Base-by-base conservation (phyloP, 2,888 invertebrate genomes). In the Cyclophora punctaria region DNA sequence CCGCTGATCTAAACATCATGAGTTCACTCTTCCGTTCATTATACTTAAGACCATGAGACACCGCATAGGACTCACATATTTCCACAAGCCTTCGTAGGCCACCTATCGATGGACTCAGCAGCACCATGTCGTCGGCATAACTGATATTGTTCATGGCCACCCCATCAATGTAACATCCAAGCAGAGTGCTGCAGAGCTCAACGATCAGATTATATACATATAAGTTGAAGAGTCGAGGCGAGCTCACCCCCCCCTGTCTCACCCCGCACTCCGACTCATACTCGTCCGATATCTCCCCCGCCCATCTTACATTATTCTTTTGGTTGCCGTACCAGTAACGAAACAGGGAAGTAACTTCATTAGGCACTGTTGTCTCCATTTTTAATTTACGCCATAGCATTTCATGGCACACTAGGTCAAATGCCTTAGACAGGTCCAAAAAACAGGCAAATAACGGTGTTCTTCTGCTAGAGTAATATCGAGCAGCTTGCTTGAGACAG, bases 241-340 rank as follows among this genome's bases (percentile, higher is more conserved):
- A 54, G 33, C 45, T 49, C 35, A 51, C 42, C 40, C 52, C 55
- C n/a, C 53, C 53, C 41, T 51, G 56, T 34, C 56, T 50, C 46
- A 53, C 48, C 20, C 56, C 51, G 42, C 56, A 56, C 37, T 56
- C 49, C 47, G 53, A 48, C 46, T 41, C 35, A 34, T 56, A 56
- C 34, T 33, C 33, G 3, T 47, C 37, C 3, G 51, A 53, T 5
- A 42, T 35, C 5, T 44, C 35, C 3, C 46, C 45, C 2, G 45
- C 45, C 49, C 51, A 56, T 43, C 47, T 50, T 6, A 56, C 49
- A 5, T 5, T 20, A 41, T 56, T 56, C 3, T 20, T 45, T 41
- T 51, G 49, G 7, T 43, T 43, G 5, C 3, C 4, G 20, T 43
- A 43, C 43, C 43, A 43, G 2, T 20, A 43, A 5, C 20, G 5